Percentiles rank a stretch among this genome's conserved stretches.
phyloP scores from a whole-genome alignment of 2,797 vertebrate species.

The Helostoma temminkii region DNA sequence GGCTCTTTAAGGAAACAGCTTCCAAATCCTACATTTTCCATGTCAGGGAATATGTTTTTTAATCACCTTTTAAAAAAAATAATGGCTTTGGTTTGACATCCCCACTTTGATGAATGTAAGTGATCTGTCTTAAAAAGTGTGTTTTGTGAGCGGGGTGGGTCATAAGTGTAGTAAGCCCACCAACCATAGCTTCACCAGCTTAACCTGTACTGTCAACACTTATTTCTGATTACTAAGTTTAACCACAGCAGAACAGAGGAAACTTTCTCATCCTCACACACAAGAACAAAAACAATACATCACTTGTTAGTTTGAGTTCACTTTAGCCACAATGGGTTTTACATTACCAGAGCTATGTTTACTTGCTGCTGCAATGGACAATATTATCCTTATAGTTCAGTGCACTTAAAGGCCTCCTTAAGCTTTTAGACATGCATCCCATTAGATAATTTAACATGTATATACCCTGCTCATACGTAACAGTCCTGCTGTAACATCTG shows the following conservation, averaged over 20 bases:
- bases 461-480: neutral
- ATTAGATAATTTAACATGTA: neutral
- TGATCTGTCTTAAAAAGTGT: too few relatives aligned
- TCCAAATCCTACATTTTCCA: conserved; percentile 23
- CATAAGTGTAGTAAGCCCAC: conserved; percentile 10
- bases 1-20: neutral
- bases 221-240: neutral
- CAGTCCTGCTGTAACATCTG: neutral
- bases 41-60: conserved; percentile 7
- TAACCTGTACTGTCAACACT: neutral
- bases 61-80: conserved; percentile 3
- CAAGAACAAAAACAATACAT: neutral
- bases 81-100: neutral
- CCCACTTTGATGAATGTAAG: conserved; percentile 5
- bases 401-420: too few relatives aligned
- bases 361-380: neutral
- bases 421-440: neutral
- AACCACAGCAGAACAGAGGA: neutral
- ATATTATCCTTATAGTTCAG: neutral
- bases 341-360: neutral
- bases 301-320: neutral
- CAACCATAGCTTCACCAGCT: neutral
- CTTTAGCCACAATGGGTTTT: neutral
- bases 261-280: neutral
- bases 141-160: too few relatives aligned